phyloP scores from a whole-genome alignment of 2,113 vertebrate species.

The Cottus gobio region DNA sequence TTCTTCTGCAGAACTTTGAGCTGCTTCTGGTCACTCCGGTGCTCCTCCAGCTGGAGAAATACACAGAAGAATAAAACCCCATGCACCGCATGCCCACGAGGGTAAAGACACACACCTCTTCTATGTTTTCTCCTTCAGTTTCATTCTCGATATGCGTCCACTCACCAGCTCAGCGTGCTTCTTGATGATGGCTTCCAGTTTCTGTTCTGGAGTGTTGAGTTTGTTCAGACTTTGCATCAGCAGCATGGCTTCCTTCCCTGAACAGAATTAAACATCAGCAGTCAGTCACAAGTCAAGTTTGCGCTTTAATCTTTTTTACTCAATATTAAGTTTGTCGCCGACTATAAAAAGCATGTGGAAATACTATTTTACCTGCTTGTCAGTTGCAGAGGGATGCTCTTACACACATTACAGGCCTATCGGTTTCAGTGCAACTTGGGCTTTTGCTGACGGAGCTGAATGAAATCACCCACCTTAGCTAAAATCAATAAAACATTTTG shows the following conservation, averaged over 20 bases:
- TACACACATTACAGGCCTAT: slow-evolving; percentile 42
- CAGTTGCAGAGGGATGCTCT: slow-evolving; percentile 37
- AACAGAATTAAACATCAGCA: slow-evolving; percentile 17
- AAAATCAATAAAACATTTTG: slow-evolving; percentile 46
- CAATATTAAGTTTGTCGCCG: background rate
- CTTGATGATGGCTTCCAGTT: slow-evolving; percentile 93
- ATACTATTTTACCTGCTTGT: slow-evolving; percentile 39
- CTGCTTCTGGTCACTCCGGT: slow-evolving; percentile 93
- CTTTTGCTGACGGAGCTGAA: slow-evolving; percentile 63
- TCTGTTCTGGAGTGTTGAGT: slow-evolving; percentile 89
- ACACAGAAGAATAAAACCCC: background rate
- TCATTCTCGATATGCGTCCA: slow-evolving; percentile 8
- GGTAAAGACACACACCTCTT: background rate
- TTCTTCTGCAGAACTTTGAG: slow-evolving; percentile 94
- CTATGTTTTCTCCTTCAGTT: background rate
- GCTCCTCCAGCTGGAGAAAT: slow-evolving; percentile 89
- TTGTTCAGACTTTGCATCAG: slow-evolving; percentile 96
- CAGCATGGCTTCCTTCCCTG: slow-evolving; percentile 95
- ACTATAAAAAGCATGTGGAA: slow-evolving; percentile 37
- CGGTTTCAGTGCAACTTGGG: slow-evolving; percentile 51
- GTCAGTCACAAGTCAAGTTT: slow-evolving; percentile 4
- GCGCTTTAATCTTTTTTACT: background rate
- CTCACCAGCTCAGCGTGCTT: slow-evolving; percentile 98
- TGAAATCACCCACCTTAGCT: slow-evolving; percentile 34
- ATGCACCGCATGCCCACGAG: background rate